A percentile compares a stretch with the other conserved stretches of the same genome.
Conservation (phyloP, 2,888 invertebrate genomes). For the Syrphus vitripennis region DNA sequence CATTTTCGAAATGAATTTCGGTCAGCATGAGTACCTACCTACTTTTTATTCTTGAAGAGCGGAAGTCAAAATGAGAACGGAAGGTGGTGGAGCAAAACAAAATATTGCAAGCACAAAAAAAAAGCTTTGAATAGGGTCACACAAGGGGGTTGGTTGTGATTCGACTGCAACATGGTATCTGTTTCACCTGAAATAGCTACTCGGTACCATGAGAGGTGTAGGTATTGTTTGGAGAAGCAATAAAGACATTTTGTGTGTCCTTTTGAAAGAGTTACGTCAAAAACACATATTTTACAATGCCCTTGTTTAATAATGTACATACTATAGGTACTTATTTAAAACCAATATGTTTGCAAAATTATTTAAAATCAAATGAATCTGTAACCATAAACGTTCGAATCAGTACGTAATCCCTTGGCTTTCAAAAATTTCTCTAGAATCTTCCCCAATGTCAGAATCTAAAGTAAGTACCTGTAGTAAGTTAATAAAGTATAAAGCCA, state of each 20-base stretch:
- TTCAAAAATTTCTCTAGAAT: no score
- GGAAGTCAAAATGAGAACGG: slow-evolving; percentile 39
- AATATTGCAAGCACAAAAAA: not conserved
- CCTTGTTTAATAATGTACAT: no score
- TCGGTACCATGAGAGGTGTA: not conserved
- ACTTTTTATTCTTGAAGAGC: not conserved
- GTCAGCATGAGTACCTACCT: not conserved
- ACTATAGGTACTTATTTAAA: no score
- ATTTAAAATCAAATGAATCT: slow-evolving; percentile 51
- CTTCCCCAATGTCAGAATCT: slow-evolving; percentile 27
- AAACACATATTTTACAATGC: no score
- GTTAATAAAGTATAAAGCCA: not conserved
- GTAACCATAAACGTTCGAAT: slow-evolving; percentile 55
- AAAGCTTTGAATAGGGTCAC: not conserved
- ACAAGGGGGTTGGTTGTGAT: not conserved
- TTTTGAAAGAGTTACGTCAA: not conserved
- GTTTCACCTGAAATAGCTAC: not conserved
- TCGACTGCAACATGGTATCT: not conserved
- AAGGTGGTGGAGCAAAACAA: not conserved
- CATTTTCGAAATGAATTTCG: not conserved
- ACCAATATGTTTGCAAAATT: slow-evolving; percentile 1
- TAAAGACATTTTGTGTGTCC: not conserved
- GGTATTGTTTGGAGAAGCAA: not conserved
- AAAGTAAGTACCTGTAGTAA: not conserved
- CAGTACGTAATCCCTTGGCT: slow-evolving; percentile 45